Evolutionary conservation across 2,797 vertebrate genomes (phyloP).

Genomic region (Pempheris klunzingeri): DNA sequence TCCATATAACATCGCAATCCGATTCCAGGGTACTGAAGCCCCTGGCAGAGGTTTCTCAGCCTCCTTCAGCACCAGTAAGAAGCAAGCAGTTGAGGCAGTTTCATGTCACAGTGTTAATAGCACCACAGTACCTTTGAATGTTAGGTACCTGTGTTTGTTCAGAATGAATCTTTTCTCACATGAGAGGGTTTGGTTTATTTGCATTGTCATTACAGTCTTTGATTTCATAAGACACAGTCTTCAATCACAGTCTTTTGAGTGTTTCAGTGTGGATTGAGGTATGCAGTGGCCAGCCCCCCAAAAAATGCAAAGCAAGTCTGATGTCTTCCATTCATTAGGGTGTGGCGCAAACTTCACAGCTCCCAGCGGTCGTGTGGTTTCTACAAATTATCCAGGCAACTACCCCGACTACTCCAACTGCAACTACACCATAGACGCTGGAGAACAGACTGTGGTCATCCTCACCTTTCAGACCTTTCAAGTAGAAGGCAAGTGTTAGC

Average conservation of each 20-base stretch:
- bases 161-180: not conserved
- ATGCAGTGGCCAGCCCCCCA: not conserved
- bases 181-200: not conserved
- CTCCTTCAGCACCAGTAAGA: constrained; percentile 91
- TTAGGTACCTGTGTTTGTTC: not conserved
- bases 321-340: constrained; percentile 74
- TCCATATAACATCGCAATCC: constrained; percentile 85
- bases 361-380: constrained; percentile 86
- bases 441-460: constrained; percentile 80
- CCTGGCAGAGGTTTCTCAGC: constrained; percentile 90
- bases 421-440: constrained; percentile 86
- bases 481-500: constrained; percentile 86
- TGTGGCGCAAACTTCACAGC: constrained; percentile 91
- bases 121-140: not conserved
- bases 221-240: not conserved
- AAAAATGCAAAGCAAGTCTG: not conserved
- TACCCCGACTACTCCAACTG: constrained; percentile 90
- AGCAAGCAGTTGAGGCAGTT: not conserved
- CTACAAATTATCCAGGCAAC: constrained; percentile 91
- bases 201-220: not conserved
- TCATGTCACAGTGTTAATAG: not conserved
- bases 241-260: not conserved
- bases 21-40: constrained; percentile 89
- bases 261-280: not conserved
- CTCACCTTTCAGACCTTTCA: constrained; percentile 89